Percentiles rank a stretch among this genome's conserved stretches.
Evolutionary conservation across 2,797 vertebrate genomes (phyloP).

Genomic region (Pipistrellus nathusii): DNA sequence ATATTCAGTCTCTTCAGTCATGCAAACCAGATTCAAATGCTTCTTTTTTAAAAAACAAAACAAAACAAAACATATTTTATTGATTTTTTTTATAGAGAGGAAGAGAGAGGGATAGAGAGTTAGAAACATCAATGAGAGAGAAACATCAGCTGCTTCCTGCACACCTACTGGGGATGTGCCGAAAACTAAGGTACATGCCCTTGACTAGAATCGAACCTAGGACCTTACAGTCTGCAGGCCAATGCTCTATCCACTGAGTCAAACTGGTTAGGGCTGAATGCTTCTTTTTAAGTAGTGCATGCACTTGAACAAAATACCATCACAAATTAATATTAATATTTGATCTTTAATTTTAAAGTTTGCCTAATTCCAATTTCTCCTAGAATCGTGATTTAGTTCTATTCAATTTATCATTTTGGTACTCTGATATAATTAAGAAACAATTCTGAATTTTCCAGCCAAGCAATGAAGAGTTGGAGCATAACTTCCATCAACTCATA

Average conservation of each 20-base stretch:
- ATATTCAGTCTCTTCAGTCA: slow-evolving; percentile 63
- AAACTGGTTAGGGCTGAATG: neutral
- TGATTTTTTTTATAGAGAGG: too few relatives aligned
- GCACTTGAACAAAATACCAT: slow-evolving; percentile 41
- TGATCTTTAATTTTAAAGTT: slow-evolving; percentile 32
- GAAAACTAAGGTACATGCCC: too few relatives aligned
- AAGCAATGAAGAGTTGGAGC: neutral
- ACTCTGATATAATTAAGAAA: slow-evolving; percentile 29
- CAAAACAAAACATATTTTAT: too few relatives aligned
- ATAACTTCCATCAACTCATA: neutral
- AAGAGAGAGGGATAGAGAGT: too few relatives aligned
- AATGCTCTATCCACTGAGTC: too few relatives aligned
- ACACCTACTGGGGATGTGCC: too few relatives aligned
- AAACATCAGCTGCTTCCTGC: too few relatives aligned
- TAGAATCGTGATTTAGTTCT: slow-evolving; percentile 41
- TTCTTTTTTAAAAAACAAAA: neutral
- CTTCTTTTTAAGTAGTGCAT: neutral
- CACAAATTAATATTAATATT: slow-evolving; percentile 26
- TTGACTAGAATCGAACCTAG: too few relatives aligned
- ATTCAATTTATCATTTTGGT: slow-evolving; percentile 29
- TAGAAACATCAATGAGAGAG: too few relatives aligned
- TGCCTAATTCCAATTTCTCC: slow-evolving; percentile 39
- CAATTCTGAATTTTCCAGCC: neutral
- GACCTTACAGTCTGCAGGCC: too few relatives aligned
- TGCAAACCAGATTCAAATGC: slow-evolving; percentile 36